Base-by-base conservation (phyloP, 2,888 invertebrate genomes). In the Girardia tigrina region DNA sequence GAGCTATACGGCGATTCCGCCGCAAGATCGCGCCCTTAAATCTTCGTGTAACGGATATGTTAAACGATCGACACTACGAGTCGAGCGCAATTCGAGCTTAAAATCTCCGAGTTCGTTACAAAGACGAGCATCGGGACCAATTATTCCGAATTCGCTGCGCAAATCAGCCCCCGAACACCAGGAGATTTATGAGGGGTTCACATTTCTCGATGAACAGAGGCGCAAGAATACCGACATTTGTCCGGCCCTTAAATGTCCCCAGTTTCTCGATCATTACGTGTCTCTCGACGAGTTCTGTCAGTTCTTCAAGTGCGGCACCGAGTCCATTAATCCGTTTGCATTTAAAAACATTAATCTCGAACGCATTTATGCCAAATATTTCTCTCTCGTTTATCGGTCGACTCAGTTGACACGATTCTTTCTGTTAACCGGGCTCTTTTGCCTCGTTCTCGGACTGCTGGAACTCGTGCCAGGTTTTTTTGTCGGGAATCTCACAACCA, bases 161-260 rank as follows among this genome's bases (percentile, higher is more conserved):
- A 56, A 56, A 56, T 12, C 56, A 56, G 56, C 56, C n/a, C 56
- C 56, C n/a, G 56, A 56, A 56, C 56, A 56, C n/a, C 56, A 56
- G 23, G 56, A 56, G 23, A 56, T 56, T 2, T 56, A 56, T 56
- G 56, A 56, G n/a, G 56, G 56, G 4, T 56, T 56, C 56, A 56
- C 56, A 56, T 56, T 56, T 56, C 56, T 56, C 56, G 56, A 56
- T 56, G 56, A 56, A n/a, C 56, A 56, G 56, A 4, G 56, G 4
- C n/a, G 56, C n/a, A 56, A 56, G 23, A 56, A n/a, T 56, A 56
- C 56, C 23, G 56, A 56, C 23, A 20, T 56, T 16, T 56, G 56
- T 56, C 56, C 56, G 4, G 56, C 23, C 4, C n/a, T 16, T 56
- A 20, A 23, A 20, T 56, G 56, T 23, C n/a, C 4, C 6, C 4